Conservation (phyloP, 2,888 invertebrate species). For the Ophion ventricosus region DNA sequence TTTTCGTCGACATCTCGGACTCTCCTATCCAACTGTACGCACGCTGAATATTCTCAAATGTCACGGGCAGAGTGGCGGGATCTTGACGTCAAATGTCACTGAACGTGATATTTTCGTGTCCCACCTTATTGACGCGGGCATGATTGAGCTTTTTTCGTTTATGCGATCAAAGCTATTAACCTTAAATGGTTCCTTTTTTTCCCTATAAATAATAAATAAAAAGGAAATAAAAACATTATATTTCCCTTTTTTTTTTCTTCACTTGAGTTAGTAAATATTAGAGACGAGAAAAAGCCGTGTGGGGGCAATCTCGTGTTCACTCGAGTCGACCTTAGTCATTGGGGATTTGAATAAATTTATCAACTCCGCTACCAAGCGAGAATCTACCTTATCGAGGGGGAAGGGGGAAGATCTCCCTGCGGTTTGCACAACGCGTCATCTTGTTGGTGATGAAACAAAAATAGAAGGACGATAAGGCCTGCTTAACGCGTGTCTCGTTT, state of each 20-base stretch:
- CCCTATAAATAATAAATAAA: neutral
- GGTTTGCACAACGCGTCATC: constrained; percentile 44
- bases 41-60: constrained; percentile 18
- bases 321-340: neutral
- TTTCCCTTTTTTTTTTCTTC: neutral
- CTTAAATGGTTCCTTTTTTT: neutral
- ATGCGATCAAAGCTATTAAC: neutral
- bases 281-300: neutral
- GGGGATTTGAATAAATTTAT: neutral
- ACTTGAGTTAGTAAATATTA: neutral
- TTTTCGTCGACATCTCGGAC: neutral
- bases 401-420: constrained; percentile 3
- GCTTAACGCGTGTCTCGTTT: constrained; percentile 24
- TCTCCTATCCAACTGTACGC: constrained; percentile 1
- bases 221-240: neutral
- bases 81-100: constrained; percentile 24
- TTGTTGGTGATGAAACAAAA: constrained; percentile 29
- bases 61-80: constrained; percentile 28
- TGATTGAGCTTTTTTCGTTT: constrained; percentile 6
- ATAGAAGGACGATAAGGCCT: constrained; percentile 46
- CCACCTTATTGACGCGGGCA: neutral
- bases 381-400: neutral
- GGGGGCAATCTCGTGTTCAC: neutral
- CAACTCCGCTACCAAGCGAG: neutral
- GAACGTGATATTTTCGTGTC: constrained; percentile 22